Evolutionary conservation across 2,113 vertebrate genomes (phyloP).

Genomic region (Gasterosteus aculeatus): DNA sequence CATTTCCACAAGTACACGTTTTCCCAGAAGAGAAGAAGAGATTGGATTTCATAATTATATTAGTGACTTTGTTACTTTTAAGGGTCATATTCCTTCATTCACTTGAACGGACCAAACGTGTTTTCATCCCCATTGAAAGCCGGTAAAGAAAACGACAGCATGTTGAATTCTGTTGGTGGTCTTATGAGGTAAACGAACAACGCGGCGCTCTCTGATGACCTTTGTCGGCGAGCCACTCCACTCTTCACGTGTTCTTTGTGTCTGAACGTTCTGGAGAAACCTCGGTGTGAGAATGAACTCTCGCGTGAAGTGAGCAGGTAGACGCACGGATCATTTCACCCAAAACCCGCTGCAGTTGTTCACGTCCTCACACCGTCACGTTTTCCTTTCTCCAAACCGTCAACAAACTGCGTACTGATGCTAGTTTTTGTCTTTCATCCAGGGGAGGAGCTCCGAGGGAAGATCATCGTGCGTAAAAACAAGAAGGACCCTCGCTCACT

Average conservation of each 20-base stretch:
- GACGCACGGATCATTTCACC: neutral
- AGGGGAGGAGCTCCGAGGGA: slow-evolving; percentile 89
- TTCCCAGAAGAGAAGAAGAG: no score
- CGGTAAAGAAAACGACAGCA: neutral
- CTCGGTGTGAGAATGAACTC: neutral
- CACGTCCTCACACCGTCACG: neutral
- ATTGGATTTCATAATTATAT: no score
- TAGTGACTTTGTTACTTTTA: neutral
- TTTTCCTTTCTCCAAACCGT: neutral
- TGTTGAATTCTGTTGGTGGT: no score
- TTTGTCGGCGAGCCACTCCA: neutral
- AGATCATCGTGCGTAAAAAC: slow-evolving; percentile 88
- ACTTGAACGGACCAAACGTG: neutral
- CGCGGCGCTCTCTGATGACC: neutral
- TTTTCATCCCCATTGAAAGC: neutral
- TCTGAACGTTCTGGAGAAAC: neutral
- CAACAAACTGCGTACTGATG: neutral
- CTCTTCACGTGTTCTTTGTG: neutral
- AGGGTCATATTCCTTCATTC: neutral
- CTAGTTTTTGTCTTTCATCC: slow-evolving; percentile 34
- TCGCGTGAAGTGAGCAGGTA: neutral
- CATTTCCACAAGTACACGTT: neutral
- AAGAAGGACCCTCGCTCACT: slow-evolving; percentile 93
- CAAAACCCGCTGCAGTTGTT: neutral
- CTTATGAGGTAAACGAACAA: no score